Conservation (phyloP, 2,113 vertebrate genomes). For the Indri indri region DNA sequence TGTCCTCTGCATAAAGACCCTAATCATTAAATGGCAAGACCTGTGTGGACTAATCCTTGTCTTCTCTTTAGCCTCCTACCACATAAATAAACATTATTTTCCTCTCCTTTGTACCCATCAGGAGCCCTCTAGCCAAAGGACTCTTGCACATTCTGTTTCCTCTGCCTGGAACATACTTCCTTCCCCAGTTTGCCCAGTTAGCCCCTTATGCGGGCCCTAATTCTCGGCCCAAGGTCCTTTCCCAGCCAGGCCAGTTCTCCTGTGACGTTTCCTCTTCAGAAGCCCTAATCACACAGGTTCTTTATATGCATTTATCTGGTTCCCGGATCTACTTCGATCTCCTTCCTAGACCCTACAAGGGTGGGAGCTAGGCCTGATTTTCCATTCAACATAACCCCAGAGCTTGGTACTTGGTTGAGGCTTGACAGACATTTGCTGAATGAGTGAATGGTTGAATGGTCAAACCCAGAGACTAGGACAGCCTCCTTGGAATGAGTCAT, state of each 20-base stretch:
- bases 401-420: neutral
- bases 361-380: neutral
- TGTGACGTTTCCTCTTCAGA: neutral
- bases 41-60: no score
- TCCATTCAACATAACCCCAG: neutral
- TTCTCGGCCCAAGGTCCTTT: neutral
- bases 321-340: neutral
- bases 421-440: neutral
- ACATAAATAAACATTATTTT: no score
- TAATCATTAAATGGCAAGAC: neutral
- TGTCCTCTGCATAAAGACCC: neutral
- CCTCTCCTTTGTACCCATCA: neutral
- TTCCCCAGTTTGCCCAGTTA: neutral
- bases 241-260: neutral
- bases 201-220: fast-evolving
- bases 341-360: neutral
- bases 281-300: neutral
- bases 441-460: neutral
- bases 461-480: neutral
- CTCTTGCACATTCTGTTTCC: neutral
- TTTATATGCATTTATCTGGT: neutral
- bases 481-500: neutral
- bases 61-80: neutral
- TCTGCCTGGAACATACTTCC: neutral
- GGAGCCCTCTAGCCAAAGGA: neutral